Evolutionary conservation across 2,797 vertebrate species (phyloP).

Genomic region (Melanotaenia parkinsoni): DNA sequence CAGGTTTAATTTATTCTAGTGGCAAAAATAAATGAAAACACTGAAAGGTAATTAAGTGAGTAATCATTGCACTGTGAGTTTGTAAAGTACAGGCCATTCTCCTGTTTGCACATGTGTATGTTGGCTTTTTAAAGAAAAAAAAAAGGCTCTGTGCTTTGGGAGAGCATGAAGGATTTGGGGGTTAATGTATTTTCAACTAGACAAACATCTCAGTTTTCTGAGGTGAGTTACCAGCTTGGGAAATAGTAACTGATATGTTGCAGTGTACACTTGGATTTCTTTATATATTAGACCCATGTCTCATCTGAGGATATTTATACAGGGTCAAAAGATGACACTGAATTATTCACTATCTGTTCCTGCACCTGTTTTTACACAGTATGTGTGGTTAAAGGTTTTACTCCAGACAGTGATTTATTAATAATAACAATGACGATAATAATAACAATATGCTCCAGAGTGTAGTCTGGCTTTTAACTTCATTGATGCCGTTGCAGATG

Average conservation of each 20-base stretch:
- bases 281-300: slow-evolving; percentile 72
- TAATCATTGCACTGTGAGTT: slow-evolving; percentile 98
- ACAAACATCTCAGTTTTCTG: slow-evolving; percentile 57
- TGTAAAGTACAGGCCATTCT: slow-evolving; percentile 95
- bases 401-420: slow-evolving; percentile 79
- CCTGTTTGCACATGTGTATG: slow-evolving; percentile 97
- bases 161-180: slow-evolving; percentile 91
- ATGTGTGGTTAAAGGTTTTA: slow-evolving; percentile 85
- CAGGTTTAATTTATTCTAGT: slow-evolving; percentile 85
- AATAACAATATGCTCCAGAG: slow-evolving; percentile 62
- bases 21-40: slow-evolving; percentile 71
- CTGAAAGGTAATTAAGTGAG: slow-evolving; percentile 75
- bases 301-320: slow-evolving; percentile 85
- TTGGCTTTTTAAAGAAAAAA: slow-evolving; percentile 83
- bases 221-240: slow-evolving; percentile 67
- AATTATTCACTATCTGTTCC: slow-evolving; percentile 84
- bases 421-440: slow-evolving; percentile 9
- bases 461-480: slow-evolving; percentile 79
- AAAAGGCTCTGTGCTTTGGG: slow-evolving; percentile 78
- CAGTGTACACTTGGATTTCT: slow-evolving; percentile 76
- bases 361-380: slow-evolving; percentile 89
- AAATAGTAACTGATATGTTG: slow-evolving; percentile 68
- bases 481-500: slow-evolving; percentile 76
- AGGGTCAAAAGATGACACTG: slow-evolving; percentile 94
- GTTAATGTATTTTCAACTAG: slow-evolving; percentile 66